Conservation (phyloP, 2,797 vertebrate species). For the Silurus lanzhouensis region DNA sequence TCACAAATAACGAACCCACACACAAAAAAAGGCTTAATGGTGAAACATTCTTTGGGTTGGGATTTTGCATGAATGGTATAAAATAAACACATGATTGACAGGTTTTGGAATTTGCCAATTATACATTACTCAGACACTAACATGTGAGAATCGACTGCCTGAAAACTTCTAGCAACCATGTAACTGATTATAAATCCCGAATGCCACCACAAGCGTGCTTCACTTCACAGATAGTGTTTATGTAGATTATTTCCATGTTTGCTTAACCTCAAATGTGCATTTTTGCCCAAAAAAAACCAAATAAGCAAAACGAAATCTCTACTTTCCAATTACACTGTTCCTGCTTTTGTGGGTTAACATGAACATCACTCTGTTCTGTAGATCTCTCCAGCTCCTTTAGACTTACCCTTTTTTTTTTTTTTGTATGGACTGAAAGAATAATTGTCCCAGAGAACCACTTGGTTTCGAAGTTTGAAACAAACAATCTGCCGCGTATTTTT, state of each 20-base stretch:
- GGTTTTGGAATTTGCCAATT: neutral
- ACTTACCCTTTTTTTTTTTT: neutral
- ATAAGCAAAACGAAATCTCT: neutral
- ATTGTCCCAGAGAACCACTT: no score
- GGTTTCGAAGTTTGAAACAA: neutral
- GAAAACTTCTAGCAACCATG: neutral
- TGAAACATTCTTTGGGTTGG: neutral
- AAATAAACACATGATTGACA: neutral
- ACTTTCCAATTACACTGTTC: neutral
- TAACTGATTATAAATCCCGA: neutral
- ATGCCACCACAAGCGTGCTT: neutral
- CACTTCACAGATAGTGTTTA: neutral
- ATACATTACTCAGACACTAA: neutral
- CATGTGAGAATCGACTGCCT: neutral
- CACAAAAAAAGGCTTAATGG: neutral
- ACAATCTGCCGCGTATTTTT: neutral
- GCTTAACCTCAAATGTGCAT: neutral
- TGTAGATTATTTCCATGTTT: neutral
- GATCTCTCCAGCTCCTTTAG: neutral
- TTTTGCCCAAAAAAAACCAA: neutral
- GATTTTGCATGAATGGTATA: neutral
- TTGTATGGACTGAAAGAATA: neutral
- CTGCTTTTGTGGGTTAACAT: neutral
- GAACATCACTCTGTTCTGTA: neutral
- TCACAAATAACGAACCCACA: neutral